These are phyloP conservation scores for Aphidoletes aphidimyza DNA, from an alignment of 2,888 invertebrate genomes.

Conservation along the genomic window DNA sequence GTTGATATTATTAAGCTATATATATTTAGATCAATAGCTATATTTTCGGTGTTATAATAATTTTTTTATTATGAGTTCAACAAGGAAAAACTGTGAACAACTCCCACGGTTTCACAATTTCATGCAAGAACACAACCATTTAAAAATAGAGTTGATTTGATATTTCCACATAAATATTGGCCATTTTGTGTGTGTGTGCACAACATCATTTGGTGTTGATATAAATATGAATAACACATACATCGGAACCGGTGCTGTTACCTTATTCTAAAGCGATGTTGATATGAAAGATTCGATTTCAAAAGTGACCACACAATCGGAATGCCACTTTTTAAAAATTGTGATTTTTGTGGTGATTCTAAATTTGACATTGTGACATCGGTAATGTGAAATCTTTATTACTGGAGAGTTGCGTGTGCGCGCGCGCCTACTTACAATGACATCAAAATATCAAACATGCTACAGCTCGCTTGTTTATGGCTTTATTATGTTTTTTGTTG, in stretches of 20 bases:
- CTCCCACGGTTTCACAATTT: background rate
- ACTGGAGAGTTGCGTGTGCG: background rate
- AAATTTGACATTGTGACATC: constrained; percentile 10
- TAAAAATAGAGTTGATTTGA: too few species aligned
- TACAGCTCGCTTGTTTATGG: background rate
- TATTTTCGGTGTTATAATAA: background rate
- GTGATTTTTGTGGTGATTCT: background rate
- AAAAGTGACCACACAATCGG: background rate
- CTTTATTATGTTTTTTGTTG: constrained; percentile 12
- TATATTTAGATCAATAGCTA: background rate
- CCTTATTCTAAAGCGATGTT: background rate
- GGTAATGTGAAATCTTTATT: background rate
- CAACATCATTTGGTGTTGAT: background rate
- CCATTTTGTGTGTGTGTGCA: too few species aligned
- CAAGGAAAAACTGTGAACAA: background rate
- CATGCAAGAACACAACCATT: background rate
- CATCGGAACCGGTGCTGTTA: too few species aligned
- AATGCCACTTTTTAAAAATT: background rate
- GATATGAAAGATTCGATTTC: background rate
- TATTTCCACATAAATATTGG: too few species aligned
- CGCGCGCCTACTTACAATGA: constrained; percentile 29
- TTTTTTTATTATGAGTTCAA: background rate
- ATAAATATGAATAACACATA: background rate
- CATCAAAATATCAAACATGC: constrained; percentile 6
- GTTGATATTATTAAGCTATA: background rate